These are phyloP conservation scores for Ypsolopha sequella DNA, from an alignment of 2,888 invertebrate genomes.

Conservation along the genomic window DNA sequence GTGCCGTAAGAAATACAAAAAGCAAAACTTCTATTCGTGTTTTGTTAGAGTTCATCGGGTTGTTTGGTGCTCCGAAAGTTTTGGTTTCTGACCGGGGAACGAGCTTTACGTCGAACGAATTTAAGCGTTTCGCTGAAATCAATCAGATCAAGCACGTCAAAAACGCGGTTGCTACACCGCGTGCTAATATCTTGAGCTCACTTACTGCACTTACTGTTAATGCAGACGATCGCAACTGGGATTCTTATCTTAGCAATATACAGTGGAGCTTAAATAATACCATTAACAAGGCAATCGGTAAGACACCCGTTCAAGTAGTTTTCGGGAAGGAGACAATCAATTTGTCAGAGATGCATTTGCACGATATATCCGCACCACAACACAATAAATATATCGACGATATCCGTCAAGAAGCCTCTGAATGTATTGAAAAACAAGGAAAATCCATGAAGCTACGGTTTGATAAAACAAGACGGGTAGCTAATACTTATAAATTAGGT, in stretches of 20 bases:
- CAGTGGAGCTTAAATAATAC: not conserved
- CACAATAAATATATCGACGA: too few relatives aligned
- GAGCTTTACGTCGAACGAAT: constrained; percentile 3
- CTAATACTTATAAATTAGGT: not conserved
- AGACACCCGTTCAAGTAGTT: not conserved
- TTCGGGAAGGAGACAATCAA: not conserved
- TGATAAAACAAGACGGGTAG: not conserved
- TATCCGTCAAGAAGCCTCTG: not conserved
- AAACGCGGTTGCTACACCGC: not conserved
- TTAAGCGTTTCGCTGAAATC: not conserved
- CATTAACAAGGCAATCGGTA: not conserved
- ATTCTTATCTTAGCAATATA: not conserved
- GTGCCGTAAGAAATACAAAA: constrained; percentile 6
- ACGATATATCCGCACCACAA: too few relatives aligned
- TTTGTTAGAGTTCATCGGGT: constrained; percentile 3
- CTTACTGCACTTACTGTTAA: not conserved
- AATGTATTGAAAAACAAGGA: not conserved
- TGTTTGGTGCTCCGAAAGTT: constrained; percentile 4
- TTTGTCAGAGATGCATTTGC: too few relatives aligned
- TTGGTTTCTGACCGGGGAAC: constrained; percentile 8
- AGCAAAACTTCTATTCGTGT: constrained; percentile 6
- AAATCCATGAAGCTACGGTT: not conserved
- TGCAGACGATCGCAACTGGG: not conserved
- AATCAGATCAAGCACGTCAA: not conserved
- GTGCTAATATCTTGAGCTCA: not conserved